Percentiles rank a stretch among this genome's conserved stretches.
Evolutionary conservation across 2,113 vertebrate species (phyloP).

Genomic region (Oxygymnocypris stewartii): DNA sequence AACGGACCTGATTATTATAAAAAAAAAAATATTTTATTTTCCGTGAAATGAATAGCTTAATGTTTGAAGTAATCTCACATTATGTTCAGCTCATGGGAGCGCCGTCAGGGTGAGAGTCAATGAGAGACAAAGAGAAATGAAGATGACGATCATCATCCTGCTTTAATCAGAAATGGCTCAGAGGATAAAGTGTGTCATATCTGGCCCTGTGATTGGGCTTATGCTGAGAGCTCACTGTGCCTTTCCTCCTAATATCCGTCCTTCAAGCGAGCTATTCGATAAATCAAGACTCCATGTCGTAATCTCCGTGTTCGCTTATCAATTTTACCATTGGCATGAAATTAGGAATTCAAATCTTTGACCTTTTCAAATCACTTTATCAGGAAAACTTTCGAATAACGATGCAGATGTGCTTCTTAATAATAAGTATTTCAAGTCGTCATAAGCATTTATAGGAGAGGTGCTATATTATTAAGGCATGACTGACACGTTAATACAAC

Average conservation of each 20-base stretch:
- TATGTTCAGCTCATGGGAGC: slow-evolving; percentile 56
- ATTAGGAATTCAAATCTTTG: background rate
- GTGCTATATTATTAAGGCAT: too few species aligned
- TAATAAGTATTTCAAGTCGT: background rate
- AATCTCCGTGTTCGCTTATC: background rate
- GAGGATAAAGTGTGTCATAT: slow-evolving; percentile 62
- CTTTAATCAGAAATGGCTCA: slow-evolving; percentile 61
- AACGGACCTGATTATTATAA: slow-evolving; percentile 69
- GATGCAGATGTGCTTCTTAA: background rate
- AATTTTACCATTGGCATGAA: background rate
- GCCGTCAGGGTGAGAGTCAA: slow-evolving; percentile 46
- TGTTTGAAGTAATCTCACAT: slow-evolving; percentile 71
- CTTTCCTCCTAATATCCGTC: background rate
- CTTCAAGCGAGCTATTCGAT: background rate
- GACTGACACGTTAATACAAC: too few species aligned
- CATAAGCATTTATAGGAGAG: too few species aligned
- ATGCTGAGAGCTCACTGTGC: slow-evolving; percentile 32
- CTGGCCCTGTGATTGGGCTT: slow-evolving; percentile 32
- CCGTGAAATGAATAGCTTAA: slow-evolving; percentile 75
- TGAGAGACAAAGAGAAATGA: slow-evolving; percentile 54
- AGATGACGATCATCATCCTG: slow-evolving; percentile 58
- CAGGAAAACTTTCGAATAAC: background rate
- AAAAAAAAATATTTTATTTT: slow-evolving; percentile 73
- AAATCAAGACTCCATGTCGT: background rate
- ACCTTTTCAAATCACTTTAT: background rate